A percentile compares a stretch with the other conserved stretches of the same genome.
Evolutionary conservation across 2,797 vertebrate species (phyloP).

Genomic region (Natrix natrix): DNA sequence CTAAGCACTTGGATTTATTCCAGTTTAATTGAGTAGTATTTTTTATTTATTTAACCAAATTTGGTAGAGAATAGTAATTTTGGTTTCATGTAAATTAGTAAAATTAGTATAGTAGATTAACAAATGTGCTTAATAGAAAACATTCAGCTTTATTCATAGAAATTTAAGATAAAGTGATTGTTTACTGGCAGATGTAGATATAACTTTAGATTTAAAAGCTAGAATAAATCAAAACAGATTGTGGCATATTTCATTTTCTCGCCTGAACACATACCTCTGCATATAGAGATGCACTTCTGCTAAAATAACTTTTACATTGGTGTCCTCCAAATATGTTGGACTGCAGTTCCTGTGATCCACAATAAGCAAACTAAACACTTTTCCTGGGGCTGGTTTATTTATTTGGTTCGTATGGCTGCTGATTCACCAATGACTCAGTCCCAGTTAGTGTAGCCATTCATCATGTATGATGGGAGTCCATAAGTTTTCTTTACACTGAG

Average conservation of each 20-base stretch:
- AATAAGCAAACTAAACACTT: background rate
- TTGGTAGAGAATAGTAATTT: conserved; percentile 29
- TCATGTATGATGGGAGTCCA: background rate
- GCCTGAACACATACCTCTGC: background rate
- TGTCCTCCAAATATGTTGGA: background rate
- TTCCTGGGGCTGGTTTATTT: background rate
- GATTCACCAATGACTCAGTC: background rate
- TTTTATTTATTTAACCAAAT: conserved; percentile 48
- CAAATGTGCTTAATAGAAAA: conserved; percentile 32
- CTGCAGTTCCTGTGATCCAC: background rate
- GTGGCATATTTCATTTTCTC: background rate
- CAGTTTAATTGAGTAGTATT: conserved; percentile 47
- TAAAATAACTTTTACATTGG: background rate
- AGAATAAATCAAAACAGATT: conserved; percentile 11
- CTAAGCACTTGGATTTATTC: conserved; percentile 36
- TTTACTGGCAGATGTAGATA: conserved; percentile 17
- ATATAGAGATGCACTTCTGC: background rate
- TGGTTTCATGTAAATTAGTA: conserved; percentile 47
- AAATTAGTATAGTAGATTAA: conserved; percentile 14
- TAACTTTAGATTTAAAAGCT: background rate
- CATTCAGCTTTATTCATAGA: conserved; percentile 12
- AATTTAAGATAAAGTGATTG: conserved; percentile 17
- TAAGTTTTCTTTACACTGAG: background rate
- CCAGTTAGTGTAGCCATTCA: background rate
- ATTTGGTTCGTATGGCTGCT: background rate